These are phyloP conservation scores for Scolopax rusticola DNA, from an alignment of 2,797 vertebrate genomes.

Conservation along the genomic window DNA sequence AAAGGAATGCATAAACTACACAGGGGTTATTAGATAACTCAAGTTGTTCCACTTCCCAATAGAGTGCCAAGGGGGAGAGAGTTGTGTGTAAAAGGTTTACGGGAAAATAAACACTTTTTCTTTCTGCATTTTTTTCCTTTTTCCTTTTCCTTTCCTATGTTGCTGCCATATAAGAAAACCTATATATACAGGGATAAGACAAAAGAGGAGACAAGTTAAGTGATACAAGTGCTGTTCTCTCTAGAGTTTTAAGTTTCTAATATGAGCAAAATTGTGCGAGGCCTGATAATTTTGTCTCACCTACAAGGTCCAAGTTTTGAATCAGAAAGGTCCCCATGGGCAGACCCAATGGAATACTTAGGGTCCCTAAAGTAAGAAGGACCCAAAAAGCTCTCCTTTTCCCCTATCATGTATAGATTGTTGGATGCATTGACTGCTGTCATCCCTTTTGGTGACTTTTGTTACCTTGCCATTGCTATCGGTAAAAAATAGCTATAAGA, in stretches of 20 bases:
- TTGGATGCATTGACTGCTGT: neutral
- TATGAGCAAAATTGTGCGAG: neutral
- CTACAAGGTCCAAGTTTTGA: neutral
- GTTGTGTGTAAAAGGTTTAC: neutral
- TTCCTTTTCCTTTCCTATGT: neutral
- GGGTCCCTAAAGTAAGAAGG: neutral
- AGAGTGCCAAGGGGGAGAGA: neutral
- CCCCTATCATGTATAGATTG: neutral
- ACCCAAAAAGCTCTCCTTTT: neutral
- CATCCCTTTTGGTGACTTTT: neutral
- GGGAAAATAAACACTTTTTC: conserved; percentile 5
- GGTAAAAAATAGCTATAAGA: neutral
- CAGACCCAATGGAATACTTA: neutral
- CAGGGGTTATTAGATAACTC: neutral
- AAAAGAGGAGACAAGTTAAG: neutral
- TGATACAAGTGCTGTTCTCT: neutral
- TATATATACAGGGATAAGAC: neutral
- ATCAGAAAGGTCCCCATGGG: neutral
- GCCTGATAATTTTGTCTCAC: neutral
- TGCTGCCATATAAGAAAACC: neutral
- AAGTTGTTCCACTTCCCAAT: neutral
- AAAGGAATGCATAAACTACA: neutral
- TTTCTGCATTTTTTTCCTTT: neutral
- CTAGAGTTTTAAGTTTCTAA: neutral
- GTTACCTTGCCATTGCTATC: neutral